A percentile compares a stretch with the other conserved stretches of the same genome.
phyloP scores from a whole-genome alignment of 2,113 vertebrate genomes.

The Bostrychus sinensis region DNA sequence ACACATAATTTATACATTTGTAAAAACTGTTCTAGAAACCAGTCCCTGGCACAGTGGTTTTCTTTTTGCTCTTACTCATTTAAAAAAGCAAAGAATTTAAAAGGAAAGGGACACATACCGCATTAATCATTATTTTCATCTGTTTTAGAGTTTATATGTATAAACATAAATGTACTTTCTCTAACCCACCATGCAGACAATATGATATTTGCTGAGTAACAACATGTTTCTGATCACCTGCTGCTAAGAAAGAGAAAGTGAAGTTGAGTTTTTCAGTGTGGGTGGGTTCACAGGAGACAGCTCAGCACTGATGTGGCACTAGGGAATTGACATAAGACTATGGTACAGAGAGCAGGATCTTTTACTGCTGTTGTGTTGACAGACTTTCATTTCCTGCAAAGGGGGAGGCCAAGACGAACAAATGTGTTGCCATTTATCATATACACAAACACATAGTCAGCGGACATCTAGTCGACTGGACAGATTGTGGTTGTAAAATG shows the following conservation, averaged over 20 bases:
- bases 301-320: constrained; percentile 31
- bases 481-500: constrained; percentile 36
- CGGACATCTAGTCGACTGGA: constrained; percentile 16
- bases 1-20: neutral
- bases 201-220: too few species aligned
- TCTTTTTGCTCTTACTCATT: too few species aligned
- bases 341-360: constrained; percentile 15
- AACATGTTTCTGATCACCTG: constrained; percentile 7
- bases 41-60: too few species aligned
- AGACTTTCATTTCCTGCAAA: constrained; percentile 39
- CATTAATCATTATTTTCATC: too few species aligned
- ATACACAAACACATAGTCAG: constrained; percentile 39
- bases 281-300: constrained; percentile 31
- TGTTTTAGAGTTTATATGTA: too few species aligned
- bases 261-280: constrained; percentile 21
- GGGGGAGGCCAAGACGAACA: constrained; percentile 33
- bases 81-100: too few species aligned
- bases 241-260: constrained; percentile 24
- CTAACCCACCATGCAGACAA: too few species aligned
- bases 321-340: constrained; percentile 7
- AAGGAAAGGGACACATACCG: too few species aligned
- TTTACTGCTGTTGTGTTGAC: constrained; percentile 32
- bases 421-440: constrained; percentile 34
- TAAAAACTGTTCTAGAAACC: neutral
- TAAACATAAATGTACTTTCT: too few species aligned